Evolutionary conservation across 2,113 vertebrate genomes (phyloP), one percentile per base, ranked within the genome.

Genomic region (Otocyon megalotis): DNA sequence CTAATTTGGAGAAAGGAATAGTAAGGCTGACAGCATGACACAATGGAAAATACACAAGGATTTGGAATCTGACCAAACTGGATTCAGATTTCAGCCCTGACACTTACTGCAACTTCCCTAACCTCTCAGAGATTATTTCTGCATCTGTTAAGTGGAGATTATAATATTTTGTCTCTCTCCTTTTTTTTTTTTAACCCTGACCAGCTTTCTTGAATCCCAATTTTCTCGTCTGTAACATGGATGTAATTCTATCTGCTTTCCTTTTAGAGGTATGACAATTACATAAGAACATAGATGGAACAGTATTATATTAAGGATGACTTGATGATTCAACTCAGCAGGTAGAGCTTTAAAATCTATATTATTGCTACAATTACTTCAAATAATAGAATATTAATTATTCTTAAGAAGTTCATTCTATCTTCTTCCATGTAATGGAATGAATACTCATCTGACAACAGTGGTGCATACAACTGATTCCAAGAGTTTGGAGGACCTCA

Each of bases 31-130:
- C 65, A 72, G 71, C 20, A 65, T 17, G 32, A 82, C 54, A 85
- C 81, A 88, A 76, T 69, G 54, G 56, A 95, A 96, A 94, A 95
- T 50, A 85, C 17, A 93, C 20, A 28, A 56, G n/a, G 35, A n/a
- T 95, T 85, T 77, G 94, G 84, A 90, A 91, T 87, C 43, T 28
- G 54, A 72, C 58, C 90, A 96, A 95, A 92, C 1, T 79, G 56
- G 67, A 76, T 83, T 94, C 15, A 15, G 65, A n/a, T 86, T 67
- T 58, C 53, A 88, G 35, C 65, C 50, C 50, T 85, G 72, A 79
- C 28, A 92, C 53, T 67, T 48, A 54, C 10, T 83, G 60, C 79
- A 87, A 69, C 65, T 91, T 90, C 74, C 84, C 62, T 43, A 58
- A 90, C 8, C 14, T 79, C 80, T 90, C 17, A 69, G 17, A 90